phyloP scores from a whole-genome alignment of 2,113 vertebrate genomes.

The Vombatus ursinus region DNA sequence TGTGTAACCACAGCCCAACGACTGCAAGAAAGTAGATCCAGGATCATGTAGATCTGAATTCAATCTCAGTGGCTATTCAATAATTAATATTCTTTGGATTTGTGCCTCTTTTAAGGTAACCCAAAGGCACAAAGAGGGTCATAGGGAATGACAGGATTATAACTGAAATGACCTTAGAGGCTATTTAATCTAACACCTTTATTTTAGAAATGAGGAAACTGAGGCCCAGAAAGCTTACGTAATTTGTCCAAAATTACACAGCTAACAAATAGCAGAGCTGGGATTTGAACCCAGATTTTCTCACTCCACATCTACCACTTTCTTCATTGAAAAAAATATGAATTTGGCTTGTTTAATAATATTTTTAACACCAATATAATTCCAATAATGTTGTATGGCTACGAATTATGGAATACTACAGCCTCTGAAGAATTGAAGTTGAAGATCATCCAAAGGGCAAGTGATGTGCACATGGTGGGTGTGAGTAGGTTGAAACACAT shows the following conservation, averaged over 20 bases:
- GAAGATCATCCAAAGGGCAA: not conserved
- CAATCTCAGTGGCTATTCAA: not conserved
- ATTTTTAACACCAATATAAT: not conserved
- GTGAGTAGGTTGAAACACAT: not conserved
- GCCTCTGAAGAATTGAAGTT: not conserved
- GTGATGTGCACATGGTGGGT: not conserved
- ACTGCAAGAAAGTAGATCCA: not conserved
- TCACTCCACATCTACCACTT: not conserved
- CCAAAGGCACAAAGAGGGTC: too few relatives aligned
- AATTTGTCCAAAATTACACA: not conserved
- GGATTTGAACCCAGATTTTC: not conserved
- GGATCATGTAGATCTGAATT: not conserved
- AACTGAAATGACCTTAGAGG: too few relatives aligned
- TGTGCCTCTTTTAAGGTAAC: too few relatives aligned
- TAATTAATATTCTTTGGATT: not conserved
- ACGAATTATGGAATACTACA: not conserved
- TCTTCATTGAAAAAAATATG: not conserved
- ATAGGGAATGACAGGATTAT: too few relatives aligned
- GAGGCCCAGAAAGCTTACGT: not conserved
- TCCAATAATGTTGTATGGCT: not conserved
- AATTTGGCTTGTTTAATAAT: not conserved
- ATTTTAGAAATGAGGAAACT: not conserved
- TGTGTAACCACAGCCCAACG: not conserved
- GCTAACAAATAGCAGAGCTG: not conserved
- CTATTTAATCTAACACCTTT: too few relatives aligned